Evolutionary conservation across 2,888 invertebrate genomes (phyloP).

Genomic region (Drosophila merina): DNA sequence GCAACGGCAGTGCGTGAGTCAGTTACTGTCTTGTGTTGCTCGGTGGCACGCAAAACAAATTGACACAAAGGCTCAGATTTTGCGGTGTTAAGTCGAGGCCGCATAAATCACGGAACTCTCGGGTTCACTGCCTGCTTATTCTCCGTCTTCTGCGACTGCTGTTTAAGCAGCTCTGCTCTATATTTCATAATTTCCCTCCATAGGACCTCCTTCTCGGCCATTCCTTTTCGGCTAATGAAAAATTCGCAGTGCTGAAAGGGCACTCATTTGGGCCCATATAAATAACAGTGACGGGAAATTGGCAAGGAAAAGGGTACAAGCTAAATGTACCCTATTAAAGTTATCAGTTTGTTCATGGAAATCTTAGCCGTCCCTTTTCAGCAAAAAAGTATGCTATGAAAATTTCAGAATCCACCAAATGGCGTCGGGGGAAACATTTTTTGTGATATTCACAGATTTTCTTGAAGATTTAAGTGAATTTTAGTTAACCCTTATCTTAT

Average conservation of each 20-base stretch:
- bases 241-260: conserved; percentile 41
- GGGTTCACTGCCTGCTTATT: conserved; percentile 21
- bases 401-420: conserved; percentile 6
- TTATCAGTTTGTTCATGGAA: conserved; percentile 29
- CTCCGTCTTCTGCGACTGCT: conserved; percentile 6
- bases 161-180: conserved; percentile 40
- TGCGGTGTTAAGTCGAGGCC: conserved; percentile 72
- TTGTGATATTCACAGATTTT: conserved; percentile 7
- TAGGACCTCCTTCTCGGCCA: background rate
- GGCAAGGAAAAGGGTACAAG: conserved; percentile 7
- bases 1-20: conserved; percentile 35
- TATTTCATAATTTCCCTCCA: conserved; percentile 38
- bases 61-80: conserved; percentile 75
- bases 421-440: conserved; percentile 8
- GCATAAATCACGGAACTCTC: conserved; percentile 64
- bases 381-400: conserved; percentile 24
- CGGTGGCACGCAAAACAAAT: conserved; percentile 70
- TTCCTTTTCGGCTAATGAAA: conserved; percentile 39
- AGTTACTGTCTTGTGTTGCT: conserved; percentile 29
- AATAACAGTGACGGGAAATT: conserved; percentile 29
- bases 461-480: background rate
- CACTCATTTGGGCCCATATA: conserved; percentile 33
- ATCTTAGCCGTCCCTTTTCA: conserved; percentile 8
- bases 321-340: conserved; percentile 30
- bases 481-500: too few species aligned